These are phyloP conservation scores for Calameuta filiformis DNA, from an alignment of 2,888 invertebrate species.

Conservation along the genomic window DNA sequence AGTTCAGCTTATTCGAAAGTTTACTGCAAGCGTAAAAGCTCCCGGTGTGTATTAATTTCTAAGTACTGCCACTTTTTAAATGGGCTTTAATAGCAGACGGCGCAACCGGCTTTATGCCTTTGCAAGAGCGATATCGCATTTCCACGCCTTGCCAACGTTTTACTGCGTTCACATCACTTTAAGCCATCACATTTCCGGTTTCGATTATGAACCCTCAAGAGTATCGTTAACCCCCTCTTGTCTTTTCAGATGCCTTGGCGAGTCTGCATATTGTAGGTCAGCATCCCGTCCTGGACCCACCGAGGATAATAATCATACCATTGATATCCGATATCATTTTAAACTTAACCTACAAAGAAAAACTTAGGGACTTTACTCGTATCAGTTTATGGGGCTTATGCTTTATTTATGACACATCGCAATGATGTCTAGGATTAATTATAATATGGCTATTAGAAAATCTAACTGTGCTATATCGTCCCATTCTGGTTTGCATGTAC, in stretches of 20 bases:
- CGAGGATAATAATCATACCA: neutral
- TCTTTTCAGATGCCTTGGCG: neutral
- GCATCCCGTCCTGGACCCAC: neutral
- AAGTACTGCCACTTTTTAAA: neutral
- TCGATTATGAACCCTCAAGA: neutral
- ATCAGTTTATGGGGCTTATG: neutral
- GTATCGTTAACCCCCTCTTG: neutral
- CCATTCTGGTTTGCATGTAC: neutral
- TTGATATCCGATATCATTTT: neutral
- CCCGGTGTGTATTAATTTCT: slow-evolving; percentile 5
- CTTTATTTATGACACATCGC: neutral
- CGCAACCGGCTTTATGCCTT: neutral
- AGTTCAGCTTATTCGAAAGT: neutral
- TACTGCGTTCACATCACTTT: neutral
- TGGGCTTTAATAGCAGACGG: neutral
- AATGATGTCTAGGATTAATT: neutral
- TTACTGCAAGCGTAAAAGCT: neutral
- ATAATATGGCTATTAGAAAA: neutral
- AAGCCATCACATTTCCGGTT: neutral
- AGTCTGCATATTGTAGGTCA: neutral
- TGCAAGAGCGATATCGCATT: neutral
- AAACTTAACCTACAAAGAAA: neutral
- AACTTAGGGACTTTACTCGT: neutral
- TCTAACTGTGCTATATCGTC: neutral
- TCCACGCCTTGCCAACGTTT: neutral